Conservation (phyloP, 2,888 invertebrate genomes). For the Hipparchia semele region DNA sequence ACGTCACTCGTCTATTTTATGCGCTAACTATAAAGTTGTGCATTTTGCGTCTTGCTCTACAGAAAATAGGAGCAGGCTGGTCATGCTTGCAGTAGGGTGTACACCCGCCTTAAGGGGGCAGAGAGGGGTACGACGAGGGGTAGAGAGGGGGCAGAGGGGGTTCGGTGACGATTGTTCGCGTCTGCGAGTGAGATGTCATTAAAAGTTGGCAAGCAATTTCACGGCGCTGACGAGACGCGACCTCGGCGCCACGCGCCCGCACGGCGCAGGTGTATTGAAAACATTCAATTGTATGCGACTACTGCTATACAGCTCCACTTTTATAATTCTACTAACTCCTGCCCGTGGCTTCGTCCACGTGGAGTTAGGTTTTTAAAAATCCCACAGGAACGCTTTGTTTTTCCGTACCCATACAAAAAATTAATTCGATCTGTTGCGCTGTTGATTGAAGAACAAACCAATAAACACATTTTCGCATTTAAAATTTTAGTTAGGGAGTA, state of each 20-base stretch:
- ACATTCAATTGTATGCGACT: neutral
- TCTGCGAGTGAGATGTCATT: slow-evolving; percentile 25
- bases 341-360: no score
- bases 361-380: no score
- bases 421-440: no score
- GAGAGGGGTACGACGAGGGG: neutral
- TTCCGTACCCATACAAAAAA: no score
- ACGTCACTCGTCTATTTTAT: no score
- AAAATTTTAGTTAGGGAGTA: no score
- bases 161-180: slow-evolving; percentile 20
- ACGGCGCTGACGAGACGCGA: neutral
- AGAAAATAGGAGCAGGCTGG: neutral
- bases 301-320: neutral
- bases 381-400: no score
- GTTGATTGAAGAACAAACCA: no score
- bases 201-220: slow-evolving; percentile 23
- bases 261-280: neutral
- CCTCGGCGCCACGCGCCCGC: neutral
- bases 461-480: no score
- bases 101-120: neutral
- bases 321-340: neutral
- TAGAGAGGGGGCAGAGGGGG: neutral
- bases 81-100: neutral
- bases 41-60: no score
- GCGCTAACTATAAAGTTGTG: no score